Conservation (phyloP, 2,797 vertebrate genomes). For the Ctenochaetus hawaiiensis region DNA sequence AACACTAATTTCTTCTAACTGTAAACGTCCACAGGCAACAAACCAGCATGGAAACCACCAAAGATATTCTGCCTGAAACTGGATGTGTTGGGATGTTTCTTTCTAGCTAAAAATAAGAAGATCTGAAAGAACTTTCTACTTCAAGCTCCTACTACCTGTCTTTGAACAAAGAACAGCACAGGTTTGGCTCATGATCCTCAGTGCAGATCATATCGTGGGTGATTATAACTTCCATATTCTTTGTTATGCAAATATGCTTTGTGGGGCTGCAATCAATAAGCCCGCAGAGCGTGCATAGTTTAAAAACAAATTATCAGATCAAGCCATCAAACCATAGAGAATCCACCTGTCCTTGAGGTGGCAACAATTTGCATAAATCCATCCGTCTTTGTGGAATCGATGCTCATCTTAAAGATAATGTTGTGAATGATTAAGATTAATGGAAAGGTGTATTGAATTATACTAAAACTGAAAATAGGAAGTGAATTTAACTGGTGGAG, state of each 20-base stretch:
- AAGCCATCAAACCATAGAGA: conserved; percentile 61
- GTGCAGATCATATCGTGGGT: conserved; percentile 33
- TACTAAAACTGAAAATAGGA: too few relatives aligned
- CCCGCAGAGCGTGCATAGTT: conserved; percentile 33
- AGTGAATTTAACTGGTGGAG: too few relatives aligned
- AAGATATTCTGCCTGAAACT: background rate
- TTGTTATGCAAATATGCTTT: conserved; percentile 44
- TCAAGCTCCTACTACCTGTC: conserved; percentile 10
- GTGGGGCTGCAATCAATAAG: conserved; percentile 42
- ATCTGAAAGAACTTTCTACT: background rate
- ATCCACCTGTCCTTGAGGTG: conserved; percentile 49
- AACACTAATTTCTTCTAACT: background rate
- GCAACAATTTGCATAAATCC: conserved; percentile 23
- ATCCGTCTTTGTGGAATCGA: conserved; percentile 11
- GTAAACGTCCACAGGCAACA: background rate
- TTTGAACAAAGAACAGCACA: conserved; percentile 17
- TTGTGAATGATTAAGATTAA: conserved; percentile 24
- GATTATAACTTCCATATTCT: conserved; percentile 34
- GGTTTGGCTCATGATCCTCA: conserved; percentile 2
- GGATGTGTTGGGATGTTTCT: background rate
- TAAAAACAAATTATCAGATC: conserved; percentile 49
- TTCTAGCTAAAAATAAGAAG: conserved; percentile 1
- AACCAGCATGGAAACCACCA: background rate
- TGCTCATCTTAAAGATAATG: conserved; percentile 21
- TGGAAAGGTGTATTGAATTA: background rate